Evolutionary conservation across 2,113 vertebrate genomes (phyloP).

Genomic region (Scopus umbretta): DNA sequence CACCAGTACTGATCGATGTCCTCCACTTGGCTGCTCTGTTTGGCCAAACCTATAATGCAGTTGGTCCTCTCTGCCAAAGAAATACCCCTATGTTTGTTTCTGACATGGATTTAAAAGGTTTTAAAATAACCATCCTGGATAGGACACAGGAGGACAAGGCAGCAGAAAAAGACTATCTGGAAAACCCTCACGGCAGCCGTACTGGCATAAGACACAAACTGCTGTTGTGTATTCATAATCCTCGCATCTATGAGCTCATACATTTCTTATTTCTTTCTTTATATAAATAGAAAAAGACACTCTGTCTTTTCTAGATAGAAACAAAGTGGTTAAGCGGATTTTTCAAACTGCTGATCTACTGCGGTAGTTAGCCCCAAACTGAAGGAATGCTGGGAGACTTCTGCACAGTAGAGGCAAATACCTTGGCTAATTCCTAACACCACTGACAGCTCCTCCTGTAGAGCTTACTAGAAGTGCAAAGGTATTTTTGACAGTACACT

Average conservation of each 20-base stretch:
- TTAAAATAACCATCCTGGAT: not conserved
- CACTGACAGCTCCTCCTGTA: not conserved
- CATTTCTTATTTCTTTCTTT: not conserved
- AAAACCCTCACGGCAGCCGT: not conserved
- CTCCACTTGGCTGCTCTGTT: not conserved
- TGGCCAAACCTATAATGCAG: not conserved
- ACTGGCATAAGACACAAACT: not conserved
- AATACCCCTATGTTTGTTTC: not conserved
- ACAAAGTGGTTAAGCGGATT: not conserved
- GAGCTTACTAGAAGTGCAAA: not conserved
- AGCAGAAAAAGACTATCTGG: not conserved
- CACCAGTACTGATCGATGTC: not conserved
- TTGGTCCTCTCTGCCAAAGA: not conserved
- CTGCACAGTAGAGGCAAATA: not conserved
- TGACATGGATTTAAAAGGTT: not conserved
- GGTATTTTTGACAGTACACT: not conserved
- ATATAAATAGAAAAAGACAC: not conserved
- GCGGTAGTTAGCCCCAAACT: not conserved
- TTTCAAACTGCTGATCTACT: not conserved
- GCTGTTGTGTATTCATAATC: not conserved
- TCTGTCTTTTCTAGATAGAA: not conserved
- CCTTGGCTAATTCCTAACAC: not conserved
- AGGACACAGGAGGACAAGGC: not conserved
- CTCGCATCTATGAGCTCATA: accelerated
- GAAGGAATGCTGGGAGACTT: not conserved